These are phyloP conservation scores for Lomographa bimaculata DNA, from an alignment of 2,888 invertebrate genomes.

Conservation along the genomic window DNA sequence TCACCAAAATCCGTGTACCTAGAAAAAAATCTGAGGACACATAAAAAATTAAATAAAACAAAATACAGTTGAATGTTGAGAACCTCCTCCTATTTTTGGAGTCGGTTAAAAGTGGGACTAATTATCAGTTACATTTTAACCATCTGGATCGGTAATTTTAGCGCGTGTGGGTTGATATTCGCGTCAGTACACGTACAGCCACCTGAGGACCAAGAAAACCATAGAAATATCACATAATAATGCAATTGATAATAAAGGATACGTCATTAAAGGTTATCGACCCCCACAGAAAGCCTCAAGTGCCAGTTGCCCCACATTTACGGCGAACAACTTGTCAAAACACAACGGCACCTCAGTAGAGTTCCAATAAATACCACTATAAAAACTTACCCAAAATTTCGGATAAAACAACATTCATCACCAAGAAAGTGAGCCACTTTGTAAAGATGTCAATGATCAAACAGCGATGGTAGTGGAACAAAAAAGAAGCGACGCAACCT, in stretches of 20 bases:
- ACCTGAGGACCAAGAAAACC: too few species aligned
- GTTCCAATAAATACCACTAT: conserved; percentile 46
- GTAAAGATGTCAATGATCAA: conserved; percentile 32
- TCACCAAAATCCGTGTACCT: too few species aligned
- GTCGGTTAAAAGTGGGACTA: too few species aligned
- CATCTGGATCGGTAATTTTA: too few species aligned
- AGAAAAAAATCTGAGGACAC: too few species aligned
- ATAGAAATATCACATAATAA: too few species aligned
- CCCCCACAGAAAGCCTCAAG: conserved; percentile 43
- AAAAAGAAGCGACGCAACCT: conserved; percentile 22
- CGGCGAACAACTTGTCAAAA: conserved; percentile 69
- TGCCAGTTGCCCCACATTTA: conserved; percentile 65
- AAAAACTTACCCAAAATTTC: conserved; percentile 29
- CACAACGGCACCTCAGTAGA: conserved; percentile 54
- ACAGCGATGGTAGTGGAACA: conserved; percentile 36
- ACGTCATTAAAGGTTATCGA: conserved; percentile 49
- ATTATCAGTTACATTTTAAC: too few species aligned
- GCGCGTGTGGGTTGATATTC: too few species aligned
- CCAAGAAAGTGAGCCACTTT: conserved; percentile 23
- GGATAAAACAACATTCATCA: conserved; percentile 34
- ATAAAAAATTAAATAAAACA: too few species aligned
- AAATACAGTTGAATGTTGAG: too few species aligned
- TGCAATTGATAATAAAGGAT: conserved; percentile 30
- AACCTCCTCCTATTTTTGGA: too few species aligned
- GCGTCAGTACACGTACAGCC: too few species aligned